A percentile compares a stretch with the other conserved stretches of the same genome.
Evolutionary conservation across 2,113 vertebrate genomes (phyloP).

Genomic region (Tiliqua scincoides): DNA sequence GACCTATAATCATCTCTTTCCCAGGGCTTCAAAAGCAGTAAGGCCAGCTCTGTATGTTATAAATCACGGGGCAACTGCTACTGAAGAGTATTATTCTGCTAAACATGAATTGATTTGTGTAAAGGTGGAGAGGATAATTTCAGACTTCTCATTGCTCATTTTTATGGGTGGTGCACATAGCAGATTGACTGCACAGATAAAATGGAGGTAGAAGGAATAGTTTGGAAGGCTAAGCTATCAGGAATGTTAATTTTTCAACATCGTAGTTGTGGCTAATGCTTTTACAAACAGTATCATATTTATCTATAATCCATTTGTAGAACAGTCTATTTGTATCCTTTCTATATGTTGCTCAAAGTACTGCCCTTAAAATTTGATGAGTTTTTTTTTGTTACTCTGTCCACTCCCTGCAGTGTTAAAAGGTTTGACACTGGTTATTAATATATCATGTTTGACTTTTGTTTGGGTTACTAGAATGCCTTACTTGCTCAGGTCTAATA

Average conservation of each 20-base stretch:
- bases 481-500: neutral
- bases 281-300: neutral
- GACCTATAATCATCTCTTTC: slow-evolving; percentile 50
- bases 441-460: neutral
- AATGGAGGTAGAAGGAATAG: neutral
- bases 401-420: neutral
- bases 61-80: slow-evolving; percentile 37
- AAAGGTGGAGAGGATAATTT: slow-evolving; percentile 12
- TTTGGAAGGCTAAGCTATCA: neutral
- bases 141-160: slow-evolving; percentile 18
- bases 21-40: slow-evolving; percentile 43
- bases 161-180: neutral
- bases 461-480: neutral
- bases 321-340: neutral
- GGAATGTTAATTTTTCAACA: neutral
- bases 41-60: slow-evolving; percentile 23
- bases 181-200: neutral
- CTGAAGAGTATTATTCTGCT: slow-evolving; percentile 16
- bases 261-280: neutral
- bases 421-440: neutral
- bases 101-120: slow-evolving; percentile 27
- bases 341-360: neutral
- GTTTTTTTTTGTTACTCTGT: neutral
- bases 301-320: neutral
- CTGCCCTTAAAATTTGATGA: no score